Conservation (phyloP, 2,888 invertebrate species). For the Hyalella azteca region DNA sequence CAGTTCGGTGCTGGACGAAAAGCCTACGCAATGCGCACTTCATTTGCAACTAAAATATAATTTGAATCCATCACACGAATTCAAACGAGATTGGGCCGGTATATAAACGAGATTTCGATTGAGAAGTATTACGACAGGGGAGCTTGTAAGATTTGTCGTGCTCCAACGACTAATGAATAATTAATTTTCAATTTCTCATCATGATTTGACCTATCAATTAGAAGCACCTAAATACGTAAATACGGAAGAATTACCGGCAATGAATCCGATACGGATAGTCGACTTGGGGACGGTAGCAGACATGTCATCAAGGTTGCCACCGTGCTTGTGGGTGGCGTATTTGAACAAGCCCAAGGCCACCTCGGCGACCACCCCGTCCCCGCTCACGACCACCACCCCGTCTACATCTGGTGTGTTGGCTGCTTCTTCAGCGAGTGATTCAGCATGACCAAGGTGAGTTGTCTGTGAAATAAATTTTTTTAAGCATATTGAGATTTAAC, state of each 20-base stretch:
- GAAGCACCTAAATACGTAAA: background rate
- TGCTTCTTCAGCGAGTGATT: background rate
- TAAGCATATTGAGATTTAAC: too few relatives aligned
- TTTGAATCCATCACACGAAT: too few relatives aligned
- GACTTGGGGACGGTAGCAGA: slow-evolving; percentile 67
- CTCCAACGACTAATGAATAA: slow-evolving; percentile 4
- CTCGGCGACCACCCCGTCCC: slow-evolving; percentile 86
- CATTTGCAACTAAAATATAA: too few relatives aligned
- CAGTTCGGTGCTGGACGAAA: too few relatives aligned
- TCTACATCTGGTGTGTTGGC: slow-evolving; percentile 61
- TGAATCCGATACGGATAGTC: slow-evolving; percentile 71
- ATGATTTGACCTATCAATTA: background rate
- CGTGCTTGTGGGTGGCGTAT: slow-evolving; percentile 67
- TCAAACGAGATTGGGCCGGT: too few relatives aligned
- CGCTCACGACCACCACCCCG: slow-evolving; percentile 81
- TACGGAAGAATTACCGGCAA: slow-evolving; percentile 68
- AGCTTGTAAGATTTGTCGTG: background rate
- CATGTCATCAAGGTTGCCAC: slow-evolving; percentile 68
- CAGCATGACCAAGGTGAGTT: slow-evolving; percentile 16
- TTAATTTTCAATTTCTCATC: background rate
- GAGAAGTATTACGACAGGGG: too few relatives aligned
- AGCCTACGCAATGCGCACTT: too few relatives aligned
- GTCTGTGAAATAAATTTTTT: too few relatives aligned
- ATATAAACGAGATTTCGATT: too few relatives aligned
- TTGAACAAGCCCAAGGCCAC: slow-evolving; percentile 75